phyloP scores from a whole-genome alignment of 2,888 invertebrate genomes.

The Tachina grossa region DNA sequence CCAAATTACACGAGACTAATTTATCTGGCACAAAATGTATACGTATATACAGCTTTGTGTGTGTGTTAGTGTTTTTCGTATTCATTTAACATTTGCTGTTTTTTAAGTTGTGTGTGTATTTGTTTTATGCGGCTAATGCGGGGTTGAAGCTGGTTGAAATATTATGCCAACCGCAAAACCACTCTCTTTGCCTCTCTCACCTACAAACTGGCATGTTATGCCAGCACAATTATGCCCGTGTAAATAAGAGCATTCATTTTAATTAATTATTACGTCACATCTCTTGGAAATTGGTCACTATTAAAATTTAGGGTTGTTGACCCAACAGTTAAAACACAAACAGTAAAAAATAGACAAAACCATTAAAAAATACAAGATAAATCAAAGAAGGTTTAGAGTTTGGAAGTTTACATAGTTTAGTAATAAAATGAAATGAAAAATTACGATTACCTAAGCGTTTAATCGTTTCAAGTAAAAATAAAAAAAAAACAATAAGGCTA shows the following conservation, averaged over 20 bases:
- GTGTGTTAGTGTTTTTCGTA: too few relatives aligned
- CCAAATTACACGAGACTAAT: too few relatives aligned
- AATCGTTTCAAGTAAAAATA: neutral
- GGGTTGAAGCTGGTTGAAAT: too few relatives aligned
- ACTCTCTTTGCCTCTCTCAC: too few relatives aligned
- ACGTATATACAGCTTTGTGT: too few relatives aligned
- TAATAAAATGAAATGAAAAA: conserved; percentile 6
- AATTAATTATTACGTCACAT: conserved; percentile 67
- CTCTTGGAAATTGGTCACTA: conserved; percentile 34
- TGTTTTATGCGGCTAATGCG: too few relatives aligned
- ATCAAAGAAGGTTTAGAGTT: neutral
- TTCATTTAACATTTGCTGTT: too few relatives aligned
- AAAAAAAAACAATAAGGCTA: neutral
- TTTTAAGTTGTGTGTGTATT: too few relatives aligned
- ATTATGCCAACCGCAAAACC: too few relatives aligned
- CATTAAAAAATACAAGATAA: neutral
- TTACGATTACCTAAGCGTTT: neutral
- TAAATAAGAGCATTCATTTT: conserved; percentile 53
- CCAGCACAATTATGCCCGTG: too few relatives aligned
- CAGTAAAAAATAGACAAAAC: neutral
- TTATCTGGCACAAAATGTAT: too few relatives aligned
- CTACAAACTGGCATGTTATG: too few relatives aligned
- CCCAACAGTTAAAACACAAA: conserved; percentile 16
- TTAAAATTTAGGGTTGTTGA: conserved; percentile 37
- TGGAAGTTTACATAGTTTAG: neutral